These are phyloP conservation scores for Ischnura elegans DNA, from an alignment of 2,888 invertebrate genomes.

Conservation along the genomic window DNA sequence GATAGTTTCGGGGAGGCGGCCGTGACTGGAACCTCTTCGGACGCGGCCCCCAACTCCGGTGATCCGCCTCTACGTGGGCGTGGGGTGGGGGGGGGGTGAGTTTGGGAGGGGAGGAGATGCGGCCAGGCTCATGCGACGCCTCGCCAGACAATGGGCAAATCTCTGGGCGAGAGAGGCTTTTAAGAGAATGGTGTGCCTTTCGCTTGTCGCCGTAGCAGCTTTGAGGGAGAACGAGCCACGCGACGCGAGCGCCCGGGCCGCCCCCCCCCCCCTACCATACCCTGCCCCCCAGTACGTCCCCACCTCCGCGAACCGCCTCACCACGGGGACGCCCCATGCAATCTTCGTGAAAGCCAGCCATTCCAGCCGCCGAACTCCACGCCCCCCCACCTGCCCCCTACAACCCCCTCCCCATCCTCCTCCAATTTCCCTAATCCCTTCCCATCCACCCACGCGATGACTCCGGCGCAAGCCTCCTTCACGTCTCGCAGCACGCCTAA, in stretches of 20 bases:
- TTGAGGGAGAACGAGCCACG: constrained; percentile 8
- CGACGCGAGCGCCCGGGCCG: background rate
- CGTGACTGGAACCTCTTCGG: no score
- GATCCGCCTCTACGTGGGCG: background rate
- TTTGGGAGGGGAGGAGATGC: background rate
- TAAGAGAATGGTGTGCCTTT: constrained; percentile 17
- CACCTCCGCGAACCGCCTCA: background rate
- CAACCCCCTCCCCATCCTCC: background rate
- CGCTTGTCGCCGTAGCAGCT: constrained; percentile 17
- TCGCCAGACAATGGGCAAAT: background rate
- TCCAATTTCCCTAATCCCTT: constrained; percentile 17
- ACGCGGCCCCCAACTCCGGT: no score
- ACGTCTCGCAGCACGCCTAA: background rate
- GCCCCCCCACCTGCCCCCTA: background rate
- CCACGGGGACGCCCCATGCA: constrained; percentile 3
- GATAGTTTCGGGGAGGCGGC: background rate
- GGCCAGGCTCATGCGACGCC: background rate
- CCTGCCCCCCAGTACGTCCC: no score
- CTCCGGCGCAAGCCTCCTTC: constrained; percentile 17
- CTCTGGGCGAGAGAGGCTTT: background rate
- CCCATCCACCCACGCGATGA: background rate
- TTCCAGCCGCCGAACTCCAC: background rate
- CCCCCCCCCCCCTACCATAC: background rate
- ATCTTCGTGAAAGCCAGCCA: constrained; percentile 26
- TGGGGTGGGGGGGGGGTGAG: background rate